Conservation (phyloP, 2,888 invertebrate genomes). For the Dynastes tityus region DNA sequence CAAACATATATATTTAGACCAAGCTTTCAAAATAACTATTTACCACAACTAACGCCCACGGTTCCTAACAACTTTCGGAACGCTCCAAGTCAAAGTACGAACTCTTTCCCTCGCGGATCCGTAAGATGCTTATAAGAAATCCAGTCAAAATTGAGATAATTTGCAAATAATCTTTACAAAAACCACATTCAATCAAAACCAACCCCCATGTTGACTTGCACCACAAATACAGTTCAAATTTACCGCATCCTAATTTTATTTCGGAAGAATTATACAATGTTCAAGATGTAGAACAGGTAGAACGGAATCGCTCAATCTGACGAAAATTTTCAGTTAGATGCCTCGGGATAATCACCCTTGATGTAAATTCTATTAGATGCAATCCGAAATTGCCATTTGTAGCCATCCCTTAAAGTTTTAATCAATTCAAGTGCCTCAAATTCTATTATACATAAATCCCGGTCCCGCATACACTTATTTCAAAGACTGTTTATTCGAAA, state of each 20-base stretch:
- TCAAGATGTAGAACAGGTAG: neutral
- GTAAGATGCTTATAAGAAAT: neutral
- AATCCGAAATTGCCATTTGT: neutral
- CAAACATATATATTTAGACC: too few species aligned
- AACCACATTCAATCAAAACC: neutral
- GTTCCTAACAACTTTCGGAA: too few species aligned
- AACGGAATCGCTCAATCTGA: neutral
- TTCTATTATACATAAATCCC: neutral
- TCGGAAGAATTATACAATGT: neutral
- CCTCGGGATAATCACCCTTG: neutral
- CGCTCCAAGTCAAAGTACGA: neutral
- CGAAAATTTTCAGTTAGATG: neutral
- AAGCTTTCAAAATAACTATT: too few species aligned
- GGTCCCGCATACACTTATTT: neutral
- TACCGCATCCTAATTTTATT: neutral
- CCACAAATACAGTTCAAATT: neutral
- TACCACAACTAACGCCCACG: too few species aligned
- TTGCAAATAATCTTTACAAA: neutral
- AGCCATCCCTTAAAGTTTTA: neutral
- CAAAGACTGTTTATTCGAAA: neutral
- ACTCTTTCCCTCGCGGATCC: neutral
- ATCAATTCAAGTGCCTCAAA: neutral
- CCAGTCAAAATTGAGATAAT: neutral
- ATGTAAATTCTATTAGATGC: neutral
- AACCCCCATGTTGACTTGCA: neutral